A percentile compares a stretch with the other conserved stretches of the same genome.
phyloP scores from a whole-genome alignment of 2,888 invertebrate species.

The Parnassius glacialis region DNA sequence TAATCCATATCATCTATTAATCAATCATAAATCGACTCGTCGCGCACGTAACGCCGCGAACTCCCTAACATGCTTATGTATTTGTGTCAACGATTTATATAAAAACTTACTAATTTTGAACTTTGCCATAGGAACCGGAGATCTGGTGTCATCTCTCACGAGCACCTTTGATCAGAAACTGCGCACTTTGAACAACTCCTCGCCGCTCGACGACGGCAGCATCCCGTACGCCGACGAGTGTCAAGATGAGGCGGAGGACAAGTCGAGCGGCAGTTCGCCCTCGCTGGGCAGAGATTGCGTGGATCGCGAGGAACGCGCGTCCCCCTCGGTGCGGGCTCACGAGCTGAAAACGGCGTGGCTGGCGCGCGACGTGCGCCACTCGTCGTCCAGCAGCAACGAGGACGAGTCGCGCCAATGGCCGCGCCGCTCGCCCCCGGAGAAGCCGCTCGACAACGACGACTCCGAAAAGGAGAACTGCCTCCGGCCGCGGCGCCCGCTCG shows the following conservation, averaged over 20 bases:
- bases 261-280: slow-evolving; percentile 55
- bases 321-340: slow-evolving; percentile 52
- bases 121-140: slow-evolving; percentile 87
- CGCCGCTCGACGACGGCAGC: slow-evolving; percentile 84
- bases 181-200: slow-evolving; percentile 85
- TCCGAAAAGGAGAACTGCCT: slow-evolving; percentile 67
- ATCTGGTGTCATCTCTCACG: slow-evolving; percentile 90
- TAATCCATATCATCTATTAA: slow-evolving; percentile 37
- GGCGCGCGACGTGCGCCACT: slow-evolving; percentile 63
- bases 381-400: slow-evolving; percentile 59
- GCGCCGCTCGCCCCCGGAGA: slow-evolving; percentile 28
- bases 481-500: slow-evolving; percentile 79
- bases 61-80: slow-evolving; percentile 63
- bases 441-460: slow-evolving; percentile 54
- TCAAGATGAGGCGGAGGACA: slow-evolving; percentile 77
- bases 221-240: slow-evolving; percentile 87
- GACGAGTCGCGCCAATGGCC: slow-evolving; percentile 44
- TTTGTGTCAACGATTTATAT: slow-evolving; percentile 31
- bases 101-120: slow-evolving; percentile 30
- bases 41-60: slow-evolving; percentile 45
- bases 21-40: slow-evolving; percentile 21
- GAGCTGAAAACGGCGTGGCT: slow-evolving; percentile 73
- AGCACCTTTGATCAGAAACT: slow-evolving; percentile 92
- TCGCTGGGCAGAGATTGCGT: slow-evolving; percentile 48
- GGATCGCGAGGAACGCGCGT: slow-evolving; percentile 36